phyloP scores from a whole-genome alignment of 2,113 vertebrate species.

The Colius striatus region DNA sequence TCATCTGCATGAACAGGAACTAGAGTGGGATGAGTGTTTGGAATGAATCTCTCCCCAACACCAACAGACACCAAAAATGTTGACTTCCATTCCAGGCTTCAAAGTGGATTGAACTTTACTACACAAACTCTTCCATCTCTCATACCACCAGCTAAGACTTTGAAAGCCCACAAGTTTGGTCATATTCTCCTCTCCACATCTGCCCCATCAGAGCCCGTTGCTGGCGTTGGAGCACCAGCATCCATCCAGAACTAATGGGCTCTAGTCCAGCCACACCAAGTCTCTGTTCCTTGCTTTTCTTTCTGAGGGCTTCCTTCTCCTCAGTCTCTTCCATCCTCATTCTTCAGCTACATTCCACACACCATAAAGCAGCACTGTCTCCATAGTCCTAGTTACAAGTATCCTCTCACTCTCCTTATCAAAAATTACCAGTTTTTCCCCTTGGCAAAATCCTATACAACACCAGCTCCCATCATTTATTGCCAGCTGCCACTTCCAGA shows the following conservation, averaged over 20 bases:
- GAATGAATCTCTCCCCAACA: not conserved
- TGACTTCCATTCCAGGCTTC: not conserved
- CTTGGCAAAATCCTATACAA: not conserved
- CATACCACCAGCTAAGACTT: not conserved
- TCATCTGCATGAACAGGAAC: conserved; percentile 10
- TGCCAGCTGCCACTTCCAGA: not conserved
- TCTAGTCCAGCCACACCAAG: not conserved
- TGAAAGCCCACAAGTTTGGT: not conserved
- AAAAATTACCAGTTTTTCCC: not conserved
- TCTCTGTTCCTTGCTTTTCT: not conserved
- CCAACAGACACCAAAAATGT: not conserved
- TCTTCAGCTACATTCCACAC: not conserved
- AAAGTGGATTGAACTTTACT: not conserved
- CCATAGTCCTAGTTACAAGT: not conserved
- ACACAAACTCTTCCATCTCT: not conserved
- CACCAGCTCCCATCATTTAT: not conserved
- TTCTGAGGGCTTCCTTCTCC: not conserved
- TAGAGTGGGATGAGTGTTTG: not conserved
- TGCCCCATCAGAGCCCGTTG: not conserved
- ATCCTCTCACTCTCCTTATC: not conserved
- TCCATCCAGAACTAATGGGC: not conserved
- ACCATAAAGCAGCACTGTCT: not conserved
- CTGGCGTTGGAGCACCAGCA: not conserved
- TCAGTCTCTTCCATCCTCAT: not conserved
- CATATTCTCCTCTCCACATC: too few species aligned